Conservation (phyloP, 1,140 invertebrate species). For the Vanessa tameamea region DNA sequence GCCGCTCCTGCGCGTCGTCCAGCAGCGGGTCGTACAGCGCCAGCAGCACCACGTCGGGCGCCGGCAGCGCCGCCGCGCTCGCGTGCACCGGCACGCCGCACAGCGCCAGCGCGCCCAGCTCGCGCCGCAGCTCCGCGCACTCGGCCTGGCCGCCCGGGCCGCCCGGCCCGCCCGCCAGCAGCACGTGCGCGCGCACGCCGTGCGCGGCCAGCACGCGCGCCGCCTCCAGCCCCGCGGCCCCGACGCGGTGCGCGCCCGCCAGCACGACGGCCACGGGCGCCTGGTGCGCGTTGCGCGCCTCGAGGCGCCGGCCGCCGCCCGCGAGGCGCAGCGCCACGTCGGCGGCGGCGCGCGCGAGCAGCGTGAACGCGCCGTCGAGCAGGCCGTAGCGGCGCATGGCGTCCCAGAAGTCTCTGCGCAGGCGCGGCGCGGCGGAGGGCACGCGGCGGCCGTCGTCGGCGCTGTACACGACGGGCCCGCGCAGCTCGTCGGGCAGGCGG, state of each 20-base stretch:
- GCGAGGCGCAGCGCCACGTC: constrained; percentile 91
- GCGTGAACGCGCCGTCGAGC: constrained; percentile 81
- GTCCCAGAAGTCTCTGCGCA: constrained; percentile 76
- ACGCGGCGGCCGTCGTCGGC: constrained; percentile 83
- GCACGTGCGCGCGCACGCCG: constrained; percentile 81
- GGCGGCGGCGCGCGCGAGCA: constrained; percentile 88
- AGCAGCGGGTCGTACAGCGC: constrained; percentile 89
- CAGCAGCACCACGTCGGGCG: constrained; percentile 89
- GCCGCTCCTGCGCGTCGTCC: constrained; percentile 65
- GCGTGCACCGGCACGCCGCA: constrained; percentile 39
- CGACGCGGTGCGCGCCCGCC: constrained; percentile 78
- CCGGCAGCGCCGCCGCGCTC: constrained; percentile 85
- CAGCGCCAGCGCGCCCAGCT: constrained; percentile 38
- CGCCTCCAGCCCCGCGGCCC: constrained; percentile 88
- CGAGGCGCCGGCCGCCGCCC: constrained; percentile 86
- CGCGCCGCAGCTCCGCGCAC: constrained; percentile 34
- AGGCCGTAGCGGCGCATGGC: constrained; percentile 82
- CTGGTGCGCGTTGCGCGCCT: constrained; percentile 90
- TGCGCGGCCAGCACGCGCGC: constrained; percentile 91
- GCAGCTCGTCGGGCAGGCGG: constrained; percentile 83
- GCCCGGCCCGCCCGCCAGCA: constrained; percentile 29
- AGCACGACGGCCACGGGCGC: constrained; percentile 86
- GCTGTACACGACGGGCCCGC: constrained; percentile 86
- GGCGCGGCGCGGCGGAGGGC: constrained; percentile 86
- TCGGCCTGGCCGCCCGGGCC: constrained; percentile 15